These are phyloP conservation scores for Drosophila phalerata DNA, from an alignment of 2,888 invertebrate species.

Conservation along the genomic window DNA sequence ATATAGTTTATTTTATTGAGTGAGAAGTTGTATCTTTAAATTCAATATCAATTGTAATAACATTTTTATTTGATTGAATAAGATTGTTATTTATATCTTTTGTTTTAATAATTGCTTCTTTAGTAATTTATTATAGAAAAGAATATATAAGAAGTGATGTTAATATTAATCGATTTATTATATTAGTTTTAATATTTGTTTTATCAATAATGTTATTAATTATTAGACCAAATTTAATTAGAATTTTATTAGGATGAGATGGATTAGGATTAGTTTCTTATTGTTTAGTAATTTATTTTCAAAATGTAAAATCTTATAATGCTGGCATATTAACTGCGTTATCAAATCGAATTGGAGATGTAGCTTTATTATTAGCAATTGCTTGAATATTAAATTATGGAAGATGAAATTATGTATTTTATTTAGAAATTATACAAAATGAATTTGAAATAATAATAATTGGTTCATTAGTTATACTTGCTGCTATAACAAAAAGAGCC, in stretches of 20 bases:
- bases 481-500: constrained; percentile 90
- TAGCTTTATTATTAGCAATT: constrained; percentile 88
- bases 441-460: constrained; percentile 86
- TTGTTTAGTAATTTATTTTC: constrained; percentile 87
- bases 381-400: constrained; percentile 87
- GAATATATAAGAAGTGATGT: constrained; percentile 88
- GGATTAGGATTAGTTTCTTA: constrained; percentile 91
- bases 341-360: constrained; percentile 91
- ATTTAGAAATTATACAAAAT: constrained; percentile 86
- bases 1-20: constrained; percentile 86
- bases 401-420: constrained; percentile 87
- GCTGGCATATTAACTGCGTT: constrained; percentile 90
- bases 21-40: constrained; percentile 86
- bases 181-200: constrained; percentile 89
- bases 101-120: constrained; percentile 89
- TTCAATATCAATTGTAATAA: constrained; percentile 85
- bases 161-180: constrained; percentile 88
- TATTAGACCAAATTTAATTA: constrained; percentile 89
- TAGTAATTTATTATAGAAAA: constrained; percentile 88
- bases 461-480: constrained; percentile 86
- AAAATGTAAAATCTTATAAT: constrained; percentile 89
- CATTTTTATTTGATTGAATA: constrained; percentile 89
- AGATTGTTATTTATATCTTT: constrained; percentile 88
- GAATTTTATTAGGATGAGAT: constrained; percentile 91
- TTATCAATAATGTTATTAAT: constrained; percentile 89